Evolutionary conservation across 2,797 vertebrate genomes (phyloP).

Genomic region (Myotis daubentonii): DNA sequence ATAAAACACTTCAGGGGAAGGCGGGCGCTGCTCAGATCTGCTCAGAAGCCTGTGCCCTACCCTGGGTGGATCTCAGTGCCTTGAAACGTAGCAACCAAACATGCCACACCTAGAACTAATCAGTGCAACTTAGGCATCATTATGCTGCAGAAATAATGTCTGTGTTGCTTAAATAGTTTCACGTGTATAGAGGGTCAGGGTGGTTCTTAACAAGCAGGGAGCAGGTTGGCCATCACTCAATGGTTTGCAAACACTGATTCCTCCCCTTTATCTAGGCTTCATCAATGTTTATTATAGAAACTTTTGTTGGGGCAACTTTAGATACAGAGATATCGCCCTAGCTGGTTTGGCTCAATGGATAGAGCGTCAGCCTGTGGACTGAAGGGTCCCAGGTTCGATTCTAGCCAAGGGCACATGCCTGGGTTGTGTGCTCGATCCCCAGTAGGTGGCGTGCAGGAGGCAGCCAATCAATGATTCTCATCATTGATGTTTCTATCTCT

Average conservation of each 20-base stretch:
- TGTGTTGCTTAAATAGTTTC: neutral
- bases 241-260: neutral
- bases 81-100: neutral
- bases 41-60: neutral
- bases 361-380: too few species aligned
- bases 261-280: neutral
- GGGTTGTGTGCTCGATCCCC: too few species aligned
- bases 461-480: too few species aligned
- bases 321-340: neutral
- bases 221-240: fast-evolving
- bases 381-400: too few species aligned
- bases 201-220: neutral
- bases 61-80: neutral
- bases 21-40: neutral
- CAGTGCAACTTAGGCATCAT: neutral
- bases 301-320: neutral
- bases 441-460: too few species aligned
- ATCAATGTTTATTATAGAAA: neutral
- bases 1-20: constrained; percentile 73
- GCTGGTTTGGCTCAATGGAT: too few species aligned
- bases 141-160: neutral
- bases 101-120: neutral
- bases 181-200: neutral
- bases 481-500: too few species aligned
- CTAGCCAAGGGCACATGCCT: too few species aligned